Conservation (phyloP, 30 jellyfish, hydroid and myxozoan genomes). For the Aurelia sp. region DNA sequence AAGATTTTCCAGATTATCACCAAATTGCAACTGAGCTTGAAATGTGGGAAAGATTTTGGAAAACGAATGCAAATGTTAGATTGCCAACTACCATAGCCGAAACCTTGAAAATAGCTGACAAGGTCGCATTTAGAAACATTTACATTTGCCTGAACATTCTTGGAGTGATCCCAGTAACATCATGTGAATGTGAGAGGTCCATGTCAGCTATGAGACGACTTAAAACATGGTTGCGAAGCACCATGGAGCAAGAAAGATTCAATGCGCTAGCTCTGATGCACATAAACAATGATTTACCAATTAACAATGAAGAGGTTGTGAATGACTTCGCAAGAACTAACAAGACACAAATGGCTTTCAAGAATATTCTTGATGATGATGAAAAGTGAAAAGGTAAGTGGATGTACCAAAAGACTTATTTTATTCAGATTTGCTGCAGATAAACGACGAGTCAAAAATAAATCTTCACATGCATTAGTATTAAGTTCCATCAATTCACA, state of each 20-base stretch:
- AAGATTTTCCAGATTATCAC: conserved; percentile 13
- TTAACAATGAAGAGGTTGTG: not conserved
- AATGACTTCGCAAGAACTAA: conserved; percentile 10
- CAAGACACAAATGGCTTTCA: conserved; percentile 9
- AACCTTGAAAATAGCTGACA: conserved; percentile 25
- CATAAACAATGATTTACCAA: not conserved
- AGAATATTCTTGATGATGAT: not conserved
- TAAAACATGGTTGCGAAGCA: conserved; percentile 55
- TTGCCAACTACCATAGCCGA: conserved; percentile 36
- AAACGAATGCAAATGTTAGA: not conserved
- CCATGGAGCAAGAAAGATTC: conserved; percentile 44
- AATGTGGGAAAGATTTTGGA: conserved; percentile 49
- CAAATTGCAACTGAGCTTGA: conserved; percentile 26
- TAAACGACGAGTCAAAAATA: no score
- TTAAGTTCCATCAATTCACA: no score
- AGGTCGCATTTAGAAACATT: conserved; percentile 65
- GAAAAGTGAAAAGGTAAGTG: not conserved
- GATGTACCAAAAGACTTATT: no score
- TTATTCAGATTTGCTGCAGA: no score
- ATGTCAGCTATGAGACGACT: conserved; percentile 54
- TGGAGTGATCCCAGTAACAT: conserved; percentile 68
- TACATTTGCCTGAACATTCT: conserved; percentile 44
- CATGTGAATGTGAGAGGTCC: conserved; percentile 77
- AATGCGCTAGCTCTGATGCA: conserved; percentile 15
- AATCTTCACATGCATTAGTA: no score